phyloP scores from a whole-genome alignment of 1,140 invertebrate genomes.

The Magallana ariakensis region DNA sequence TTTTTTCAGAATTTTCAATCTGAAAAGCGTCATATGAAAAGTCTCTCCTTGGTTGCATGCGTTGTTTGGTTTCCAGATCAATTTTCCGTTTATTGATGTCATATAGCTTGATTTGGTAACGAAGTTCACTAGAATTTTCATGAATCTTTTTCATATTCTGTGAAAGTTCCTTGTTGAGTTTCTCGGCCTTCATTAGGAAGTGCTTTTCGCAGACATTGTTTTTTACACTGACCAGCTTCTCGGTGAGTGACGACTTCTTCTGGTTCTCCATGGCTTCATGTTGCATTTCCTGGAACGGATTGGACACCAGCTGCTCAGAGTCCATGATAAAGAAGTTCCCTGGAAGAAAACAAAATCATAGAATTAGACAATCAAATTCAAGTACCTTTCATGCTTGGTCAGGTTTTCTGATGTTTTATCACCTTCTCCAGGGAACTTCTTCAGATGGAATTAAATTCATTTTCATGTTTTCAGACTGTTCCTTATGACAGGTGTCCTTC shows the following conservation, averaged over 20 bases:
- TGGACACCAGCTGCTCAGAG: slow-evolving; percentile 73
- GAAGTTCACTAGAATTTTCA: slow-evolving; percentile 66
- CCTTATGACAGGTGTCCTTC: background rate
- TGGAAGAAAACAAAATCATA: slow-evolving; percentile 55
- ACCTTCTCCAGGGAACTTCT: slow-evolving; percentile 9
- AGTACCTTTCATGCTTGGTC: background rate
- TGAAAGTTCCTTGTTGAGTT: slow-evolving; percentile 67
- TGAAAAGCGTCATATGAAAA: slow-evolving; percentile 72
- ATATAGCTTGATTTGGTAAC: slow-evolving; percentile 74
- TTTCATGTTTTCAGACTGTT: background rate
- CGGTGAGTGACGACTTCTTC: slow-evolving; percentile 67
- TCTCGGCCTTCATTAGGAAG: slow-evolving; percentile 59
- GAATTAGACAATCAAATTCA: too few species aligned
- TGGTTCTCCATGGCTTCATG: slow-evolving; percentile 63
- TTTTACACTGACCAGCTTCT: slow-evolving; percentile 73
- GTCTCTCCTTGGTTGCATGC: slow-evolving; percentile 69
- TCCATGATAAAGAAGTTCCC: slow-evolving; percentile 78
- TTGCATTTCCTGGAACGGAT: slow-evolving; percentile 70
- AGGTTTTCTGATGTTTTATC: background rate
- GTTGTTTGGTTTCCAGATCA: slow-evolving; percentile 67
- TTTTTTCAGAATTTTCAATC: slow-evolving; percentile 68
- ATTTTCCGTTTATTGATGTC: slow-evolving; percentile 74
- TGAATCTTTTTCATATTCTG: slow-evolving; percentile 67
- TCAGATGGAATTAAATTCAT: background rate
- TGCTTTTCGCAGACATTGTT: slow-evolving; percentile 75